Evolutionary conservation across 1,140 invertebrate genomes (phyloP).

Genomic region (Helicoverpa zea): DNA sequence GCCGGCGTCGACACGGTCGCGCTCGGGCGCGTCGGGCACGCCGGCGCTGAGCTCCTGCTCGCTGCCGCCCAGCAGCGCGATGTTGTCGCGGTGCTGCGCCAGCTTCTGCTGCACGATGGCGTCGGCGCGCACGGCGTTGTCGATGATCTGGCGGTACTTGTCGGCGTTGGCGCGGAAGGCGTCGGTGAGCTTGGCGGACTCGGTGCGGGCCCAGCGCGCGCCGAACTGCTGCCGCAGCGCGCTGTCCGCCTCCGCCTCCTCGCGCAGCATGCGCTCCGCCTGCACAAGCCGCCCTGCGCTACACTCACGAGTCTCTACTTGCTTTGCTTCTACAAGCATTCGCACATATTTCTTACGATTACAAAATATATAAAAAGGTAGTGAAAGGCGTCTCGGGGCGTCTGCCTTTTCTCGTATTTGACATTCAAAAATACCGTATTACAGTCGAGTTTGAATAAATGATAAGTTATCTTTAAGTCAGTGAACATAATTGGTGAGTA

Average conservation of each 20-base stretch:
- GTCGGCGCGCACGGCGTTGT: conserved; percentile 93
- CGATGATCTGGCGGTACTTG: conserved; percentile 97
- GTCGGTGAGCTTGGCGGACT: conserved; percentile 95
- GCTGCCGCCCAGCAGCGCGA: conserved; percentile 93
- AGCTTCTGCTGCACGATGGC: conserved; percentile 96
- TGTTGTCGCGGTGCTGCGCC: conserved; percentile 92
- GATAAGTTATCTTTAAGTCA: too few species aligned
- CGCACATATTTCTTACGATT: too few species aligned
- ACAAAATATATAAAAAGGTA: too few species aligned
- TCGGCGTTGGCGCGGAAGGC: conserved; percentile 94
- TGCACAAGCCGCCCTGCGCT: too few species aligned
- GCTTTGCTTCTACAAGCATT: too few species aligned
- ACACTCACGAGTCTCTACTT: conserved; percentile 90
- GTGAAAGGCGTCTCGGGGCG: too few species aligned
- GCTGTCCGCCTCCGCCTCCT: conserved; percentile 94
- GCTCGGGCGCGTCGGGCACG: conserved; percentile 88
- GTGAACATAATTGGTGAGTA: too few species aligned
- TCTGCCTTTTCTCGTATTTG: too few species aligned
- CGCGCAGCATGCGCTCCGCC: conserved; percentile 87
- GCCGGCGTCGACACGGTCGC: conserved; percentile 77
- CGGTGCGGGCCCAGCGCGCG: conserved; percentile 95
- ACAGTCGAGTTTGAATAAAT: too few species aligned
- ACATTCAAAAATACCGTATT: too few species aligned
- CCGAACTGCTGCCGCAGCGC: conserved; percentile 98
- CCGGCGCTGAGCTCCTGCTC: conserved; percentile 88